Evolutionary conservation across 2,797 vertebrate species (phyloP), one percentile per base, ranked within the genome.

Genomic region (Alosa sapidissima): DNA sequence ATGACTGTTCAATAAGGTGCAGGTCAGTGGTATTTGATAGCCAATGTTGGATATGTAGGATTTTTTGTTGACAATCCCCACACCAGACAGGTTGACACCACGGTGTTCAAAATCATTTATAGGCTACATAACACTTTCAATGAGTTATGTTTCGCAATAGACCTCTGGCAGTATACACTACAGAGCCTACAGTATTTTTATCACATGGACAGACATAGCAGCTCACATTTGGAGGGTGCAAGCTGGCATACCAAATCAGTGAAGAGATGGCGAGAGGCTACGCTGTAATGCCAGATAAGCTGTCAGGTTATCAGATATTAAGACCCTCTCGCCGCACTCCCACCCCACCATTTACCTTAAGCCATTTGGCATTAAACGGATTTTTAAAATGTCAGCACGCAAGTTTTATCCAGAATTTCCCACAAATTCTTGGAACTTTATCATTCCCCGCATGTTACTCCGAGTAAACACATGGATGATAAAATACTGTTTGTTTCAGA

Each of bases 281-380:
- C 65, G 11, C 65, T 78, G 72, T 78, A 78, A 75, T n/a, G 58
- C 14, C 47, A 81, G 54, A 84, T 28, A 83, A 85, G 81, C 83
- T 84, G 81, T 87, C 14, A 45, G 68, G 13, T 21, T 45, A 78
- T 45, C 36, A 45, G 72, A 78, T 78, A 45, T 54, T 6, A 72
- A 72, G 65, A 33, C 36, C 60, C 21, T 24, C n/a, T 19, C 41
- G 19, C 72, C 72, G 16, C 72, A 45, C 36, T 45, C 36, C 14
- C 19, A 58, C 33, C 28, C 33, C 13, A 72, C 33, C 13, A 36
- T 72, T 72, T 41, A 72, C 33, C 68, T 45, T 75, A 45, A 75
- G 5, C 33, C 13, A 28, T n/a, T 65, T 28, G 60, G 60, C 36
- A 19, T 45, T 36, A 41, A 41, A 16, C 13, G 14, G 41, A 19